Conservation (phyloP, 2,888 invertebrate species). For the Lacanobia wlatinum region DNA sequence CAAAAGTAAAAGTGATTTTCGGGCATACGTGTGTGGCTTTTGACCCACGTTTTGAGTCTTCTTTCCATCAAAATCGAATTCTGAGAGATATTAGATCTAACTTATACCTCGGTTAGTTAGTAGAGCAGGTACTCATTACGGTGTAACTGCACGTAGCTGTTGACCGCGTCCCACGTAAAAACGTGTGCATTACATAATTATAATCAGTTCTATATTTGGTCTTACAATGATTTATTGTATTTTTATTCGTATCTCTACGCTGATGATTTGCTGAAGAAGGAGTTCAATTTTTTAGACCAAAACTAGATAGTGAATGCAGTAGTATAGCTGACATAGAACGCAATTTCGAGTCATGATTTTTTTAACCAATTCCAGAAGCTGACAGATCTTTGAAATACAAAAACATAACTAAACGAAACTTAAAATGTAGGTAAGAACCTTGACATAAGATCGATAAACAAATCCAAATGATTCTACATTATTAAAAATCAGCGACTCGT, state of each 20-base stretch:
- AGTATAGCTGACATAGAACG: no score
- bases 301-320: not conserved
- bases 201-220: constrained; percentile 25
- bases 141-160: constrained; percentile 11
- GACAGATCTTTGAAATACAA: not conserved
- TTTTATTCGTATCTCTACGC: not conserved
- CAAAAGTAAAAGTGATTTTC: constrained; percentile 16
- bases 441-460: not conserved
- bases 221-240: not conserved
- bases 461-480: constrained; percentile 2
- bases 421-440: not conserved
- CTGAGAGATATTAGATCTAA: constrained; percentile 10
- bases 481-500: constrained; percentile 23
- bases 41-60: constrained; percentile 27
- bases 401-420: not conserved
- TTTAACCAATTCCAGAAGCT: no score
- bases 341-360: no score
- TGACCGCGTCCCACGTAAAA: constrained; percentile 29
- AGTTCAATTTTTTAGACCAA: not conserved
- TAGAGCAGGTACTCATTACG: constrained; percentile 3
- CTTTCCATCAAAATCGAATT: constrained; percentile 31
- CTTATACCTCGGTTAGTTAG: not conserved
- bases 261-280: not conserved
- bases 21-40: constrained; percentile 21
- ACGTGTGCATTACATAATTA: constrained; percentile 3